A percentile compares a stretch with the other conserved stretches of the same genome.
phyloP scores from a whole-genome alignment of 2,797 vertebrate species.

The Thripadectes ignobilis region DNA sequence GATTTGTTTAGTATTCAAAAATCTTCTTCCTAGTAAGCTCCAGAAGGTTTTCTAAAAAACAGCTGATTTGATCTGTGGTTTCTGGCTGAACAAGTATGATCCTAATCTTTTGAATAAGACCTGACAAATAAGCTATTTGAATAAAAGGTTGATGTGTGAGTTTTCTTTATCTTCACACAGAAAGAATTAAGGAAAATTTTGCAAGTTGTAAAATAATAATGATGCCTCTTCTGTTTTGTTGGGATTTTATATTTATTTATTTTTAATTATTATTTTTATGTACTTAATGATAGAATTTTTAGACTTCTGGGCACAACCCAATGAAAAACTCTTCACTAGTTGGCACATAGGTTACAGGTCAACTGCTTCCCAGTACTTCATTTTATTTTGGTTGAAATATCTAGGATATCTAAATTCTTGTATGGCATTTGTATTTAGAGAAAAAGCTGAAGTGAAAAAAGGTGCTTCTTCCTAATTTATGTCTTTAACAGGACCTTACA shows the following conservation, averaged over 20 bases:
- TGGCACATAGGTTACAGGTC: background rate
- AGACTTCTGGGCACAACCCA: background rate
- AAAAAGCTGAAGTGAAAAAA: background rate
- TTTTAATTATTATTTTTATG: background rate
- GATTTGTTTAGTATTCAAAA: background rate
- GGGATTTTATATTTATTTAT: background rate
- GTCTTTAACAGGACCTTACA: background rate
- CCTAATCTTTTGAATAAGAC: background rate
- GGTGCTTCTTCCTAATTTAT: background rate
- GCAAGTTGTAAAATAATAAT: background rate
- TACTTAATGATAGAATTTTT: background rate
- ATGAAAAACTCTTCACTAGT: background rate
- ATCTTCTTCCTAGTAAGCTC: background rate
- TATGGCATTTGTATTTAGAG: background rate
- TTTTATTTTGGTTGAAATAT: background rate
- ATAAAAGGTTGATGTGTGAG: background rate
- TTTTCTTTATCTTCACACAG: background rate
- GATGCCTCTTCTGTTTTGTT: background rate
- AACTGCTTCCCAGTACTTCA: background rate
- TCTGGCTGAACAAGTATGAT: background rate
- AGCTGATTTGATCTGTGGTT: background rate
- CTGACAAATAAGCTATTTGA: slow-evolving; percentile 1
- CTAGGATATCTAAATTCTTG: background rate
- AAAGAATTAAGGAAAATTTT: background rate
- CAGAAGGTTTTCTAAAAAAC: background rate